Conservation (phyloP, 2,888 invertebrate species). For the Aphodius sticticus region DNA sequence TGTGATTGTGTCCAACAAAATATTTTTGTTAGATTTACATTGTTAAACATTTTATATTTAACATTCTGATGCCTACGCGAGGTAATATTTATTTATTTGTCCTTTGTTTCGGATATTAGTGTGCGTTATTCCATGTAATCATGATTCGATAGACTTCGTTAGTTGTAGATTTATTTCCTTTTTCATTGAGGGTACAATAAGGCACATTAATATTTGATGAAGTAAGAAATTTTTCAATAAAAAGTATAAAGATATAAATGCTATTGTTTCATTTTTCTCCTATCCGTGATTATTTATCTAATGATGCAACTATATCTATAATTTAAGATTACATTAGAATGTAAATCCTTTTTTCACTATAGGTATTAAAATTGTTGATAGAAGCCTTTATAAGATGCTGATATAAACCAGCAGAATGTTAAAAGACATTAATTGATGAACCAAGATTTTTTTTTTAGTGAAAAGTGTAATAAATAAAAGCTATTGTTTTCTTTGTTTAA, state of each 20-base stretch:
- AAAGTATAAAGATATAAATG: neutral
- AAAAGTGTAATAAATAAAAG: too few species aligned
- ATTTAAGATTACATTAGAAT: too few species aligned
- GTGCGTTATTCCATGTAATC: constrained; percentile 45
- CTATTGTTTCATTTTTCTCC: too few species aligned
- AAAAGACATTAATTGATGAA: too few species aligned
- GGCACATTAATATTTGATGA: constrained; percentile 54
- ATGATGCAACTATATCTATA: too few species aligned
- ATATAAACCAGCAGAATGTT: too few species aligned
- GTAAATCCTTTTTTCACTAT: too few species aligned
- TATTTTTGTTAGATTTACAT: constrained; percentile 35
- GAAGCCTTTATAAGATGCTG: too few species aligned
- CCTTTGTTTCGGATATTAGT: constrained; percentile 49
- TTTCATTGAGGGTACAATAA: constrained; percentile 27
- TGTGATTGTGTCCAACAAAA: constrained; percentile 33
- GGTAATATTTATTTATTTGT: constrained; percentile 45
- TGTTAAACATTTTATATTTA: constrained; percentile 37
- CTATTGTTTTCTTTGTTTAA: too few species aligned
- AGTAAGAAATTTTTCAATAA: constrained; percentile 42
- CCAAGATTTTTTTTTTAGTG: too few species aligned
- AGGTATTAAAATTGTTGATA: too few species aligned
- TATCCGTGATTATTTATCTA: too few species aligned
- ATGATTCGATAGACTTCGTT: constrained; percentile 41
- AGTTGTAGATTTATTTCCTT: constrained; percentile 35
- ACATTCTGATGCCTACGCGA: constrained; percentile 46